phyloP scores from a whole-genome alignment of 2,113 vertebrate genomes.

The Hassar affinis region DNA sequence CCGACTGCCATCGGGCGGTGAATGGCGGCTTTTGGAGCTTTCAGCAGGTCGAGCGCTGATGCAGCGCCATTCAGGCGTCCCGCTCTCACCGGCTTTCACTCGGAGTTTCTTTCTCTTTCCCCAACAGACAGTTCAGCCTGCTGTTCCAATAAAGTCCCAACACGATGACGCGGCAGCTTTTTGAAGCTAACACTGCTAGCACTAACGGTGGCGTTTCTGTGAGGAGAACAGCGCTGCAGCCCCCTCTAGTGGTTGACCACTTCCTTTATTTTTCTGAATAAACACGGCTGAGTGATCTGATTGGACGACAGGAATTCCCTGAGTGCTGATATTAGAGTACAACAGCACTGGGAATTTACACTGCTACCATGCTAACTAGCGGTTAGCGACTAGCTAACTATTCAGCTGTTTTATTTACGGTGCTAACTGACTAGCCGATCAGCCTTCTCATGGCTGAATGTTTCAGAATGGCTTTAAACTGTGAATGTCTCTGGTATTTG shows the following conservation, averaged over 20 bases:
- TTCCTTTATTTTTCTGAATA: neutral
- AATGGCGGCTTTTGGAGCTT: conserved; percentile 2
- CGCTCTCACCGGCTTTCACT: neutral
- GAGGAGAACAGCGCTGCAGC: neutral
- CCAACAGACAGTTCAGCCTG: neutral
- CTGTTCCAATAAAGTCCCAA: too few relatives aligned
- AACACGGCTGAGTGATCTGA: neutral
- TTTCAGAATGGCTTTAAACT: too few relatives aligned
- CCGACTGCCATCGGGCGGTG: neutral
- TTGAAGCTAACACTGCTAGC: neutral
- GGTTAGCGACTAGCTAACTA: too few relatives aligned
- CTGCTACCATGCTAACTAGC: neutral
- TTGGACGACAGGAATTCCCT: too few relatives aligned
- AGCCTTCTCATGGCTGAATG: neutral
- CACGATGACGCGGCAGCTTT: neutral
- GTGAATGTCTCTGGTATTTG: neutral
- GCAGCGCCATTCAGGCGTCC: conserved; percentile 4
- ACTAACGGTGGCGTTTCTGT: neutral
- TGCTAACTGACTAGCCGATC: neutral
- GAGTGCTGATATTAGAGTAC: too few relatives aligned
- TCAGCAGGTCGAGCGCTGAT: neutral
- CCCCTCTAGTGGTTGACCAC: neutral
- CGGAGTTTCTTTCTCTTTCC: neutral
- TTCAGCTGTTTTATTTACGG: neutral
- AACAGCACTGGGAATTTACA: too few relatives aligned